These are phyloP conservation scores for Bicyclus anynana DNA, from an alignment of 1,140 invertebrate genomes.

Conservation along the genomic window DNA sequence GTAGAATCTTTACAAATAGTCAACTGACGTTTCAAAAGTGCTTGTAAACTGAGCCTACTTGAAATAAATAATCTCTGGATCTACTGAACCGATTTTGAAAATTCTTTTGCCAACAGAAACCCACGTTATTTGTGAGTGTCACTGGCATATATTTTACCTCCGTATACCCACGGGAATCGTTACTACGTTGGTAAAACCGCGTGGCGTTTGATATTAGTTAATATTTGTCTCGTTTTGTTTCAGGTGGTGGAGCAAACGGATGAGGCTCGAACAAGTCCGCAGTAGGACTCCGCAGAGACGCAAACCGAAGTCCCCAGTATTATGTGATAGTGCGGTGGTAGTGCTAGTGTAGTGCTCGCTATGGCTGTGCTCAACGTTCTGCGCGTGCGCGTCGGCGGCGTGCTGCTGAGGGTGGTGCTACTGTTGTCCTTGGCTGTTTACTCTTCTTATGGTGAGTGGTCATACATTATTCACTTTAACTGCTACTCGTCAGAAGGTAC, in stretches of 20 bases:
- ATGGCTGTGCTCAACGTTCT: constrained; percentile 51
- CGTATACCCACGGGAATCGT: no score
- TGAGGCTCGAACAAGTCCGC: constrained; percentile 27
- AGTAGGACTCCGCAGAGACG: constrained; percentile 26
- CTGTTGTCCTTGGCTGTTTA: constrained; percentile 57
- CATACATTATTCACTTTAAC: no score
- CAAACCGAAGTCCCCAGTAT: constrained; percentile 27
- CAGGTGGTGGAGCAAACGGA: constrained; percentile 33
- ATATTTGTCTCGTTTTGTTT: constrained; percentile 33
- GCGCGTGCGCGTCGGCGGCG: constrained; percentile 27
- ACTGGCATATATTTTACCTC: no score
- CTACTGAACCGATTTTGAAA: no score
- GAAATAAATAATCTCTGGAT: no score
- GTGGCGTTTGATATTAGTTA: no score
- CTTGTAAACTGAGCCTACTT: no score
- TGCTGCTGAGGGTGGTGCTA: constrained; percentile 37
- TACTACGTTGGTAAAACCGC: no score
- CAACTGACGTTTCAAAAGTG: no score
- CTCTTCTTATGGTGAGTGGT: constrained; percentile 61
- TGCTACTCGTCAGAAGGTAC: not conserved
- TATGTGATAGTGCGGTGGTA: constrained; percentile 60
- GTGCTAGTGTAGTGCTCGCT: constrained; percentile 24
- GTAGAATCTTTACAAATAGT: no score
- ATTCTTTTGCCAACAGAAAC: no score
- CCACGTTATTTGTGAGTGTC: no score